phyloP scores from a whole-genome alignment of 2,797 vertebrate genomes.

The Chaenodraco wilsoni region DNA sequence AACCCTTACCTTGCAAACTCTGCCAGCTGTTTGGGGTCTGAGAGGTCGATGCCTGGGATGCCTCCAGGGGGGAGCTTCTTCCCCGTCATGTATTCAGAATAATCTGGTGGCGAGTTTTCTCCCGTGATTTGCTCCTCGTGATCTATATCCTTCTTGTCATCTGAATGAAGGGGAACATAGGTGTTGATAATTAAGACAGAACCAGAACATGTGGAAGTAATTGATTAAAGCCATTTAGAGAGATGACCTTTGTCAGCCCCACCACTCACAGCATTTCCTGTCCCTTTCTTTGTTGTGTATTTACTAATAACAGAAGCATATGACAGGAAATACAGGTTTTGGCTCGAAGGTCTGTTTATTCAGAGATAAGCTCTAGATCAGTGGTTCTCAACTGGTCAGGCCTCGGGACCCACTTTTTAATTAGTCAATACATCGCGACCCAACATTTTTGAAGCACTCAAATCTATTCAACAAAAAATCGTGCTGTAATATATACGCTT shows the following conservation, averaged over 20 bases:
- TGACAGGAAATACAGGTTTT: neutral
- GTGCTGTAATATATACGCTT: too few species aligned
- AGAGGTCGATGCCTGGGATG: slow-evolving; percentile 97
- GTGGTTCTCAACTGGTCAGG: too few species aligned
- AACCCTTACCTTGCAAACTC: slow-evolving; percentile 94
- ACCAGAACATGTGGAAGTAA: neutral
- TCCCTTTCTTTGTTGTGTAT: neutral
- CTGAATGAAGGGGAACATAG: slow-evolving; percentile 70
- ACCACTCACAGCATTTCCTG: neutral
- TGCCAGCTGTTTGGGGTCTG: slow-evolving; percentile 97
- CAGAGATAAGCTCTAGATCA: neutral
- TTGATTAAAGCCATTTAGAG: neutral
- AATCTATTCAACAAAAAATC: too few species aligned
- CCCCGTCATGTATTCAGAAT: slow-evolving; percentile 98
- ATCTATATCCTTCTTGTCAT: slow-evolving; percentile 99
- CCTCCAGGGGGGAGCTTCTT: slow-evolving; percentile 98
- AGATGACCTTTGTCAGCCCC: neutral
- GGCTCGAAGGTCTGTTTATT: neutral
- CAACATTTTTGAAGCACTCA: too few species aligned
- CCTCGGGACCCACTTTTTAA: too few species aligned
- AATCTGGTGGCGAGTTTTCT: slow-evolving; percentile 97
- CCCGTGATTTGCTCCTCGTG: slow-evolving; percentile 97
- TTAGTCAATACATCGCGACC: too few species aligned
- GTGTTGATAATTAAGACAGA: slow-evolving; percentile 1
- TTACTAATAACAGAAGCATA: neutral